These are phyloP conservation scores for Lepidonotus clava DNA, from an alignment of 2,888 invertebrate genomes.

Conservation along the genomic window DNA sequence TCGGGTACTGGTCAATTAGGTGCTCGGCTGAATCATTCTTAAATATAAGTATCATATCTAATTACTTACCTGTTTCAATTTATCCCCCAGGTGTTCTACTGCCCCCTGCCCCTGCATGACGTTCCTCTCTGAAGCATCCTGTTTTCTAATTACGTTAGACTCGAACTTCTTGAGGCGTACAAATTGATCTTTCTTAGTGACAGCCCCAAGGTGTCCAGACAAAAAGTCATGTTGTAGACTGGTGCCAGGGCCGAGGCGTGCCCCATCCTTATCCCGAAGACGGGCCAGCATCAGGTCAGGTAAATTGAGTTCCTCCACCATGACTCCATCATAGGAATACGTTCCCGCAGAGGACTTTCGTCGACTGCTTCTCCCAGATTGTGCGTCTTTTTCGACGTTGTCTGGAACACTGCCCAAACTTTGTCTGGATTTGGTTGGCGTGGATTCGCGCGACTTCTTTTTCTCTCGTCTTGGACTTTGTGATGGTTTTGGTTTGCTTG, in stretches of 20 bases:
- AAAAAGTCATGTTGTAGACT: slow-evolving; percentile 68
- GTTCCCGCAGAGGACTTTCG: neutral
- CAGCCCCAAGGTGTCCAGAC: slow-evolving; percentile 71
- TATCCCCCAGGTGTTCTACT: slow-evolving; percentile 73
- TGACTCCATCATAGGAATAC: slow-evolving; percentile 67
- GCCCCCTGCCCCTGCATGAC: slow-evolving; percentile 74
- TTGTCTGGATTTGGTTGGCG: neutral
- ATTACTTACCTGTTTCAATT: slow-evolving; percentile 65
- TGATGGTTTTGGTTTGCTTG: neutral
- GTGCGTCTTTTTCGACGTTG: neutral
- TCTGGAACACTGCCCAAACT: neutral
- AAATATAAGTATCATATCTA: too few relatives aligned
- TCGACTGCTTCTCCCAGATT: neutral
- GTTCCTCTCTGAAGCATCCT: slow-evolving; percentile 72
- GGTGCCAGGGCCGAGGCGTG: neutral
- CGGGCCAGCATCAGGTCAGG: slow-evolving; percentile 70
- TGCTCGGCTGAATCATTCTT: too few relatives aligned
- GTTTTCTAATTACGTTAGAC: slow-evolving; percentile 69
- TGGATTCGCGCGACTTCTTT: neutral
- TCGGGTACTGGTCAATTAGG: too few relatives aligned
- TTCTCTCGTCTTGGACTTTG: slow-evolving; percentile 1
- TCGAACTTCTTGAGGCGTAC: slow-evolving; percentile 73
- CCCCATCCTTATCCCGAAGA: neutral
- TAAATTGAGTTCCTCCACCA: slow-evolving; percentile 73
- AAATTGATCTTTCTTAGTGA: slow-evolving; percentile 78